Conservation (phyloP, 2,113 vertebrate genomes). For the Ciconia boyciana region DNA sequence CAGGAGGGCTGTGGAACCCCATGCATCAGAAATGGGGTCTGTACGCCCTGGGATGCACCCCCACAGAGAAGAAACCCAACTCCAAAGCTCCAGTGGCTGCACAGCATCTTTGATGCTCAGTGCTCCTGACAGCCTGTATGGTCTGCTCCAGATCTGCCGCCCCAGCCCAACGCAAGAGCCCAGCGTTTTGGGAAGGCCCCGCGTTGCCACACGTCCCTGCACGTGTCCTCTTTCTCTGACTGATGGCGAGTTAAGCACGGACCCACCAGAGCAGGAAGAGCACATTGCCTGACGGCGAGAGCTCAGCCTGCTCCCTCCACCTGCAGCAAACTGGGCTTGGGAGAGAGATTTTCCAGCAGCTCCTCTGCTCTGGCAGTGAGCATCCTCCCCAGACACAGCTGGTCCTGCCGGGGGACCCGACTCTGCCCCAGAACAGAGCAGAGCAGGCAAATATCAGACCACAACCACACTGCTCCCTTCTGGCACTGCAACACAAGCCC, state of each 20-base stretch:
- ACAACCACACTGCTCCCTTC: neutral
- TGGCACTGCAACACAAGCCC: neutral
- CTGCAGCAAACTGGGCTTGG: neutral
- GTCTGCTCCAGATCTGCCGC: neutral
- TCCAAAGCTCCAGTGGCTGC: neutral
- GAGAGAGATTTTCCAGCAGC: neutral
- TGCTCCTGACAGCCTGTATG: neutral
- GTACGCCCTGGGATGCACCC: neutral
- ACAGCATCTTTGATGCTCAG: neutral
- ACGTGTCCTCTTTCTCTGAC: neutral
- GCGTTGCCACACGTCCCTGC: accelerated
- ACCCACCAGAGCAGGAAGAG: neutral
- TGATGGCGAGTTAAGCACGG: accelerated
- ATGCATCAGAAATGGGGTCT: neutral
- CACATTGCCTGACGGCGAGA: neutral
- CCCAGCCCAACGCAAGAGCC: neutral
- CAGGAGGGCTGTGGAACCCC: neutral
- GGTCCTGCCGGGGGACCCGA: neutral
- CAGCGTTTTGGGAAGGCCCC: neutral
- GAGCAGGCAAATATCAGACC: neutral
- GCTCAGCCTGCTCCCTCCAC: neutral
- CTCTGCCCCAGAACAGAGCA: accelerated
- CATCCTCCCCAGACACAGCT: neutral
- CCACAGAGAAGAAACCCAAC: neutral
- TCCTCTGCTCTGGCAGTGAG: neutral